Evolutionary conservation across 2,797 vertebrate species (phyloP).

Genomic region (Labeo calbasu): DNA sequence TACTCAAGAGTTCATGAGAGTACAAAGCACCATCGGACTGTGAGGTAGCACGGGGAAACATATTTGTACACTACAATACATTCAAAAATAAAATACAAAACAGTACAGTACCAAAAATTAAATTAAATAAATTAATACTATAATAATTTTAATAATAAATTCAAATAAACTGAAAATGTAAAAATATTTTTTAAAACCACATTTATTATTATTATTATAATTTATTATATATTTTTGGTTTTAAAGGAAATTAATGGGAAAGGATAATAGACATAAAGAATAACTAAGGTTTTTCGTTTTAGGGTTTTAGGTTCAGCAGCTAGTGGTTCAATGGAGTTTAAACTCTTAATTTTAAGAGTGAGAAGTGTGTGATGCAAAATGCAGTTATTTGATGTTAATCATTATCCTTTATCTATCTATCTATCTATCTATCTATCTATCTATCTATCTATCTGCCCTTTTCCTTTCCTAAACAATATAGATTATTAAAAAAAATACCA

Average conservation of each 20-base stretch:
- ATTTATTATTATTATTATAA: neutral
- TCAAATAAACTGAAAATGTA: neutral
- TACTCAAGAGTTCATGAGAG: neutral
- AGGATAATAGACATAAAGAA: too few relatives aligned
- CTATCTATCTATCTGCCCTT: neutral
- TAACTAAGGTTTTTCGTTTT: neutral
- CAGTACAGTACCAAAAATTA: neutral
- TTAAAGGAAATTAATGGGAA: neutral
- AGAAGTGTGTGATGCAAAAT: neutral
- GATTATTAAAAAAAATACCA: neutral
- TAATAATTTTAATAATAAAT: too few relatives aligned
- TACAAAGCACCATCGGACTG: neutral
- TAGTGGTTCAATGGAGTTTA: neutral
- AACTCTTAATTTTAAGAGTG: neutral
- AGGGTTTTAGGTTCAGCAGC: neutral
- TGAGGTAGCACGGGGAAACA: neutral
- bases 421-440: too few relatives aligned
- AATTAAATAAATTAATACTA: too few relatives aligned
- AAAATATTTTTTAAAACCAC: too few relatives aligned
- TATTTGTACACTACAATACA: neutral
- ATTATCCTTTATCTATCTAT: neutral
- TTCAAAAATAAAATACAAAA: neutral
- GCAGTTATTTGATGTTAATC: neutral
- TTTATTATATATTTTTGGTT: neutral
- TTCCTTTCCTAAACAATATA: neutral